These are phyloP conservation scores for Crotalus helleri DNA, from an alignment of 2,113 vertebrate genomes.

Conservation along the genomic window DNA sequence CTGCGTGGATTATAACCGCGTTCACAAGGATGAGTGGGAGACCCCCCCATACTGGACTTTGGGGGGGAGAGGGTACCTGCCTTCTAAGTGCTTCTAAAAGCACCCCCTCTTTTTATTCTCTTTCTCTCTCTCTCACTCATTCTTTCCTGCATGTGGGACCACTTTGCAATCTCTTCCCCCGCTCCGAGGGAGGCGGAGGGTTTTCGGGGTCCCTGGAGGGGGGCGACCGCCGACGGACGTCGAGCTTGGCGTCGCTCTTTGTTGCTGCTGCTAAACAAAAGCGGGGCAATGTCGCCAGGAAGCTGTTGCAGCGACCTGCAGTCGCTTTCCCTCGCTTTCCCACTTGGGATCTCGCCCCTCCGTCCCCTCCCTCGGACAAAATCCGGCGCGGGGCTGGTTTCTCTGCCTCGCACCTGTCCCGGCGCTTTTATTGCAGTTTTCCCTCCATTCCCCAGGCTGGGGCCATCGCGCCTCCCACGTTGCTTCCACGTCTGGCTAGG, in stretches of 20 bases:
- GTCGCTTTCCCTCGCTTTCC: constrained; percentile 2
- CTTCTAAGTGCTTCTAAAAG: constrained; percentile 51
- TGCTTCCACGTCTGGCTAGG: constrained; percentile 9
- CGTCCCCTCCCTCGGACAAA: not conserved
- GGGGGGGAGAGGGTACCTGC: constrained; percentile 29
- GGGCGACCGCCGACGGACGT: constrained; percentile 50
- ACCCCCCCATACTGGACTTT: not conserved
- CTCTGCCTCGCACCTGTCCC: constrained; percentile 42
- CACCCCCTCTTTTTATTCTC: not conserved
- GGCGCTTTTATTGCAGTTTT: constrained; percentile 57
- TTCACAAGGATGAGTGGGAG: not conserved
- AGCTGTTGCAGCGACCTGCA: constrained; percentile 24
- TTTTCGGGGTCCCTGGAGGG: constrained; percentile 43
- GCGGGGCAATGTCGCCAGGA: constrained; percentile 47
- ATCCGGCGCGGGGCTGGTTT: constrained; percentile 35
- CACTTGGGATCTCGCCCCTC: not conserved
- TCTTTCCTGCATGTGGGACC: not conserved
- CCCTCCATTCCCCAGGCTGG: constrained; percentile 3
- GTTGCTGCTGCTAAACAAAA: constrained; percentile 60
- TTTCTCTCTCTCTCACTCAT: not conserved
- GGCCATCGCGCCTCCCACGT: constrained; percentile 12
- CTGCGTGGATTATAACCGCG: not conserved
- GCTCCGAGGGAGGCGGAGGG: not conserved
- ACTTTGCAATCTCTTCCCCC: not conserved
- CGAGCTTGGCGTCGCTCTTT: constrained; percentile 44